A percentile compares a stretch with the other conserved stretches of the same genome.
These are phyloP conservation scores for Varanus komodoensis DNA, from an alignment of 2,113 vertebrate genomes.

Conservation along the genomic window DNA sequence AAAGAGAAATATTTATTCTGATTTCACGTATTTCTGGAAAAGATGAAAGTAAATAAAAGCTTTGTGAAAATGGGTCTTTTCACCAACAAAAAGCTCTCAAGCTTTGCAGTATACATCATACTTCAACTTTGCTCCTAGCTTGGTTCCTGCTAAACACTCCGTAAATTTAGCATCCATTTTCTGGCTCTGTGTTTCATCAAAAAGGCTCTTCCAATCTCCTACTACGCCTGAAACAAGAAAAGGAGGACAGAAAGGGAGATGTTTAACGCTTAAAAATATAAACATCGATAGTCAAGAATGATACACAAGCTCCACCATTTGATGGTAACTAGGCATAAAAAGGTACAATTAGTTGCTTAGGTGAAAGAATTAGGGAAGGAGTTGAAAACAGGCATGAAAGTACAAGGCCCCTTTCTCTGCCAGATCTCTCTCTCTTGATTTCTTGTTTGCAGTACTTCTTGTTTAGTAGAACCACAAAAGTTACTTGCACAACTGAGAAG, in stretches of 20 bases:
- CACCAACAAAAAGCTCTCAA: conserved; percentile 44
- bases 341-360: not conserved
- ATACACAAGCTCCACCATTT: not conserved
- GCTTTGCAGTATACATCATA: conserved; percentile 78
- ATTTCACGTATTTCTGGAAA: conserved; percentile 18
- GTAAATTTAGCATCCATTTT: conserved; percentile 83
- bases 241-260: not conserved
- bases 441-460: not conserved
- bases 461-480: not conserved
- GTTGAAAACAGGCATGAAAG: not conserved
- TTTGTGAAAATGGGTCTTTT: not conserved
- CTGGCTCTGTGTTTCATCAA: conserved; percentile 77
- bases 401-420: not conserved
- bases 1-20: not conserved
- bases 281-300: not conserved
- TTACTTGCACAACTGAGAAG: not conserved
- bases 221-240: conserved; percentile 72
- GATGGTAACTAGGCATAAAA: not conserved
- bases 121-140: conserved; percentile 76
- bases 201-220: conserved; percentile 84
- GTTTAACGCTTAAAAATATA: not conserved
- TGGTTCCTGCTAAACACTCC: conserved; percentile 77
- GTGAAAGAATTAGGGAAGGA: not conserved
- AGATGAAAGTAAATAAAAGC: conserved; percentile 20
- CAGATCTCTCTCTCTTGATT: not conserved